Conservation (phyloP, 2,888 invertebrate genomes). For the Zygothrica quintamaculata region DNA sequence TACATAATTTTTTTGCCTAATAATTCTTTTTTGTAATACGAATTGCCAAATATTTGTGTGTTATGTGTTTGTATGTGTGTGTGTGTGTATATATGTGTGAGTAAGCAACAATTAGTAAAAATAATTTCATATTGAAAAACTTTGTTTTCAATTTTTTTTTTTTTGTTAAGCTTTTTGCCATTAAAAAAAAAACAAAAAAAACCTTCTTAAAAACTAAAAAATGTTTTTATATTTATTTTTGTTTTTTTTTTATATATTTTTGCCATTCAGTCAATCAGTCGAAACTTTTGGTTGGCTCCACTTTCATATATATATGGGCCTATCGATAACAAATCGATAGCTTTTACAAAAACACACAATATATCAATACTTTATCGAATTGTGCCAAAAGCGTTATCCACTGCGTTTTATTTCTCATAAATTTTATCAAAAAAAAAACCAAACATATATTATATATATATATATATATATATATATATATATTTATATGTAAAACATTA, state of each 20-base stretch:
- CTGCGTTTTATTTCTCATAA: conserved; percentile 77
- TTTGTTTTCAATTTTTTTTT: conserved; percentile 40
- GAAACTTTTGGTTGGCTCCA: conserved; percentile 80
- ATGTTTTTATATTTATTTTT: conserved; percentile 28
- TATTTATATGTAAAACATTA: conserved; percentile 19
- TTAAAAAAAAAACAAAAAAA: conserved; percentile 67
- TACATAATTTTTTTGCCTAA: conserved; percentile 53
- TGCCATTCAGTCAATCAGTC: conserved; percentile 84
- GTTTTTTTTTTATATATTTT: conserved; percentile 56
- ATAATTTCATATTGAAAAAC: conserved; percentile 71
- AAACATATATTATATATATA: conserved; percentile 23
- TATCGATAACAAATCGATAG: conserved; percentile 42
- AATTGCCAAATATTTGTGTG: conserved; percentile 32
- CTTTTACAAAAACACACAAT: conserved; percentile 15
- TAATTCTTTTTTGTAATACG: conserved; percentile 28
- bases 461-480: conserved; percentile 24
- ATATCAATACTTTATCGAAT: conserved; percentile 55
- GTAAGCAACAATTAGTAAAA: conserved; percentile 78
- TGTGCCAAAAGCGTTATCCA: conserved; percentile 74
- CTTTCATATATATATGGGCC: conserved; percentile 14
- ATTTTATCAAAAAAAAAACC: conserved; percentile 49
- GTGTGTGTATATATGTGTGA: conserved; percentile 45
- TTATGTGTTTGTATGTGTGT: conserved; percentile 28
- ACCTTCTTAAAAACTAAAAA: conserved; percentile 54
- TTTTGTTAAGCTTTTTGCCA: conserved; percentile 1